phyloP scores from a whole-genome alignment of 2,113 vertebrate genomes.

The Prolemur simus region DNA sequence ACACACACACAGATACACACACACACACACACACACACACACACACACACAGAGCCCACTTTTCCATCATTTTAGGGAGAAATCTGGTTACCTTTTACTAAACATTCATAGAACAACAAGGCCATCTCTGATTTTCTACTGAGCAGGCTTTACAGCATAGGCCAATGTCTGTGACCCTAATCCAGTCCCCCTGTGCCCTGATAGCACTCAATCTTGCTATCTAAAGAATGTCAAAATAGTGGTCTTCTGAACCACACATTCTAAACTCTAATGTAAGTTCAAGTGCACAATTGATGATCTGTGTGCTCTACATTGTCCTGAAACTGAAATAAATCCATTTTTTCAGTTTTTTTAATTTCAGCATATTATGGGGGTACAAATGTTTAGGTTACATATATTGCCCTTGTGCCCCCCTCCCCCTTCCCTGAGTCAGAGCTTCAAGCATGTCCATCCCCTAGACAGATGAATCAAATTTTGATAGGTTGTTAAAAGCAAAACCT shows the following conservation, averaged over 20 bases:
- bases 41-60: not conserved
- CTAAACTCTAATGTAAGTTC: slow-evolving; percentile 31
- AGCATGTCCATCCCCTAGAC: too few species aligned
- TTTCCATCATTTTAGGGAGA: not conserved
- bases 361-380: too few species aligned
- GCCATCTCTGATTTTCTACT: not conserved
- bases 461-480: not conserved
- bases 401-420: too few species aligned
- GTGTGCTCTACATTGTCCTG: not conserved
- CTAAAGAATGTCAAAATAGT: slow-evolving; percentile 15
- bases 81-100: not conserved
- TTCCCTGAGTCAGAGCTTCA: too few species aligned
- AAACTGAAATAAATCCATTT: not conserved
- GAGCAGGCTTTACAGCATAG: not conserved
- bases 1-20: not conserved
- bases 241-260: not conserved
- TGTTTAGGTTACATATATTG: too few species aligned
- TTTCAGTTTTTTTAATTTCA: too few species aligned
- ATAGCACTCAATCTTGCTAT: slow-evolving; percentile 18
- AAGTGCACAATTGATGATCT: not conserved
- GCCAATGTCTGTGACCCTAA: not conserved
- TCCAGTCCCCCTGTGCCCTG: not conserved
- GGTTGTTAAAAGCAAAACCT: not conserved
- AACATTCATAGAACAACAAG: not conserved
- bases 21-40: too few species aligned